phyloP scores from a whole-genome alignment of 2,888 invertebrate species.

The Polydrusus pterygomalis region DNA sequence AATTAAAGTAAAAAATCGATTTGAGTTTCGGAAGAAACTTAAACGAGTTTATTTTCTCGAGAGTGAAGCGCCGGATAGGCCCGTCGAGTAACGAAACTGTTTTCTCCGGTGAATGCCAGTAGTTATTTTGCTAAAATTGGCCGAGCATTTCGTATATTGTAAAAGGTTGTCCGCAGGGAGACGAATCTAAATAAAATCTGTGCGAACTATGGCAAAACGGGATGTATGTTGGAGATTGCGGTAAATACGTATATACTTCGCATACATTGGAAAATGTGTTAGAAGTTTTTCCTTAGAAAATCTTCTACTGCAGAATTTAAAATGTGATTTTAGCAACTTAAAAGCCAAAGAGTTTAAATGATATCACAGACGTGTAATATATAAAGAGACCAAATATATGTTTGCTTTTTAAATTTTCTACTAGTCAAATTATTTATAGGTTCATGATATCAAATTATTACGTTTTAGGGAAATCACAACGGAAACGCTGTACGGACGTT shows the following conservation, averaged over 20 bases:
- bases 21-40: conserved; percentile 28
- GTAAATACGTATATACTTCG: neutral
- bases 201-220: neutral
- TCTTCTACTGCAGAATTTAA: no score
- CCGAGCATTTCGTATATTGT: conserved; percentile 21
- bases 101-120: conserved; percentile 17
- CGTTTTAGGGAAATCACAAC: no score
- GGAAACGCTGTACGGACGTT: no score
- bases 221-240: conserved; percentile 1
- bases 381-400: no score
- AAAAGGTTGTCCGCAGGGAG: conserved; percentile 16
- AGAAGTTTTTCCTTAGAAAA: no score
- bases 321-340: neutral
- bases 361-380: no score
- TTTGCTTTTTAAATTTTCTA: no score
- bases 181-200: conserved; percentile 26
- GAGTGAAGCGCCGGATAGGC: conserved; percentile 23
- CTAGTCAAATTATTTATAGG: no score
- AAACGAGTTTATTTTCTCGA: conserved; percentile 32
- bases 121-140: conserved; percentile 21
- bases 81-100: conserved; percentile 25
- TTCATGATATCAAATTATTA: no score
- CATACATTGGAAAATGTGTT: neutral
- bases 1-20: conserved; percentile 23
- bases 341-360: no score